These are phyloP conservation scores for Metellina segmentata DNA, from an alignment of 2,888 invertebrate genomes.

Conservation along the genomic window DNA sequence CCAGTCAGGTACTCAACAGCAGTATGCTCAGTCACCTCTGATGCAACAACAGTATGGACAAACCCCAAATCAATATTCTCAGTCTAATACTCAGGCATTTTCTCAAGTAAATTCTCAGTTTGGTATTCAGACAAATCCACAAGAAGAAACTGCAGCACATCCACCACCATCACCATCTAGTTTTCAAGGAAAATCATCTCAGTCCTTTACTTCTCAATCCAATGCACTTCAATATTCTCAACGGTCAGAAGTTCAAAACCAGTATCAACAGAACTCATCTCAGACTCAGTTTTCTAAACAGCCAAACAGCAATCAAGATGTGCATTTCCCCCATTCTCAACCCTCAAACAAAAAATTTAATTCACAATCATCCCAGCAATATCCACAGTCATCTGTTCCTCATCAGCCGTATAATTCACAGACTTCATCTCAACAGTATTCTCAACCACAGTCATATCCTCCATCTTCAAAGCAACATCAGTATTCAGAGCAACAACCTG, in stretches of 20 bases:
- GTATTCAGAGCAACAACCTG: constrained; percentile 37
- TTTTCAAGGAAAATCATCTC: constrained; percentile 47
- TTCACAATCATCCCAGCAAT: constrained; percentile 30
- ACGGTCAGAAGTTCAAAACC: constrained; percentile 37
- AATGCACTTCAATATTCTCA: constrained; percentile 41
- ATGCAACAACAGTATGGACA: constrained; percentile 55
- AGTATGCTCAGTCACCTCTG: constrained; percentile 46
- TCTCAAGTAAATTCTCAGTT: constrained; percentile 47
- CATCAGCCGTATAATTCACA: constrained; percentile 41
- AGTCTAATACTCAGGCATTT: constrained; percentile 33
- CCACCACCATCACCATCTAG: constrained; percentile 11
- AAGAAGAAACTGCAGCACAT: constrained; percentile 16
- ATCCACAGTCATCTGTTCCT: constrained; percentile 42
- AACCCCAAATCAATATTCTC: constrained; percentile 59
- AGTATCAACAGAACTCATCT: constrained; percentile 41
- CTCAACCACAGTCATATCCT: constrained; percentile 44
- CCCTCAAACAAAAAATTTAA: constrained; percentile 43
- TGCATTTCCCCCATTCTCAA: constrained; percentile 38
- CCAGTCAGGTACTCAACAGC: constrained; percentile 40
- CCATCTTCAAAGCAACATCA: constrained; percentile 54
- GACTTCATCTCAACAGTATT: constrained; percentile 33
- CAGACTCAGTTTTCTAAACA: constrained; percentile 57
- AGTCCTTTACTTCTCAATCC: constrained; percentile 50
- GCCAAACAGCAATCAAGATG: constrained; percentile 46
- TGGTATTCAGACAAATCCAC: constrained; percentile 29